Base-by-base conservation (phyloP, 2,797 vertebrate genomes). In the Acrossocheilus wenchowensis region DNA sequence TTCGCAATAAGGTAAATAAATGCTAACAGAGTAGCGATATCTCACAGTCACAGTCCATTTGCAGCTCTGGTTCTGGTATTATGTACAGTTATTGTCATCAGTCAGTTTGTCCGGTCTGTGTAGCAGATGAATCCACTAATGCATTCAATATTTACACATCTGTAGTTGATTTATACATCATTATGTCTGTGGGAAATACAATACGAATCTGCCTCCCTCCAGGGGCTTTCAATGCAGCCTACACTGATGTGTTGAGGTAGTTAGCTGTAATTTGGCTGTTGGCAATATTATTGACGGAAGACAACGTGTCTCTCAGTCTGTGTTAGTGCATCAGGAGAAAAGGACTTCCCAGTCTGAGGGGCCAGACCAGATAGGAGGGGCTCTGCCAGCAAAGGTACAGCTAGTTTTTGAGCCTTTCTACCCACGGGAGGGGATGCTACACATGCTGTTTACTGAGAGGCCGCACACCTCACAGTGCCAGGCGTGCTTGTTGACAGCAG, bases 1-100 rank as follows among this genome's bases (percentile, higher is more conserved):
- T 96, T 92, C 97, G 97, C 94, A 98, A 97, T 96, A 98, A 98
- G 97, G 97, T 97, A 94, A 95, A 95, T 93, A 69, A 75, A 54
- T 62, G n/a, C 72, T 43, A 48, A 74, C 21, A 60, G 36, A 78
- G 43, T 68, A 36, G 12, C 11, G 26, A 45, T 64, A 43, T 79
- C 74, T 86, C 54, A 64, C 62, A 78, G 41, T 64, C 39, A 74
- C 26, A 87, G 69, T 80, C 62, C 81, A 83, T 90, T 75, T 83
- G 75, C 69, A 86, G 52, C 80, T 78, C 50, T 75, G 66, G 39
- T 52, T 86, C 77, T 69, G 60, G 79, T 72, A 81, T 41, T 74
- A 87, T 84, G 30, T 78, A 64, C 34, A 74, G 78, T 43, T 77
- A 86, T 72, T 80, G 66, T 79, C 78, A 81, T 85, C 81, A 69